Percentiles rank a stretch among this genome's conserved stretches.
Conservation (phyloP, 2,113 vertebrate species). For the Takifugu bimaculatus region DNA sequence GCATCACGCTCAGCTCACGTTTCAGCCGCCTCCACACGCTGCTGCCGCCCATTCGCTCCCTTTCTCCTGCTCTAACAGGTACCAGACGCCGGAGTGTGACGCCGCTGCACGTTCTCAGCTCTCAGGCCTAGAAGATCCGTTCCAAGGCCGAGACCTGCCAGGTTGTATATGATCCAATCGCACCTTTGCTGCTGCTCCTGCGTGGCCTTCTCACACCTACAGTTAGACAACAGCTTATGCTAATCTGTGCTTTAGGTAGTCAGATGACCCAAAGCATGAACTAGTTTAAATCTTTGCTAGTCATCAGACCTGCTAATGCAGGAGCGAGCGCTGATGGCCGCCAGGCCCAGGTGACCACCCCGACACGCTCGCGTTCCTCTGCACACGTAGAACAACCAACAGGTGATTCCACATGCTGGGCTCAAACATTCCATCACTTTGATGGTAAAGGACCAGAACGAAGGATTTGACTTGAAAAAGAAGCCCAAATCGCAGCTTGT, state of each 20-base stretch:
- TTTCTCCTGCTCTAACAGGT: slow-evolving; percentile 70
- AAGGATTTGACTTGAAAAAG: slow-evolving; percentile 4
- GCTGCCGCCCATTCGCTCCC: neutral
- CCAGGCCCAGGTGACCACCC: no score
- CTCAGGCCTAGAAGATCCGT: slow-evolving; percentile 84
- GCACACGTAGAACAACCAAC: no score
- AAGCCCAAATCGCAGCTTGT: neutral
- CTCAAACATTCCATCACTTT: neutral
- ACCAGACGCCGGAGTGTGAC: slow-evolving; percentile 92
- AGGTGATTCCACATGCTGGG: neutral
- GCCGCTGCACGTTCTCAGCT: slow-evolving; percentile 80
- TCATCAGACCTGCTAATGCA: no score
- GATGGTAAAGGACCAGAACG: neutral
- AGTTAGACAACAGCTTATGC: no score
- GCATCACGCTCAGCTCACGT: neutral
- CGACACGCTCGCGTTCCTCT: no score
- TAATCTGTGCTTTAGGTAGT: no score
- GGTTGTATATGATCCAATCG: slow-evolving; percentile 63
- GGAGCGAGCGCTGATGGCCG: no score
- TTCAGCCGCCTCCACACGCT: slow-evolving; percentile 1
- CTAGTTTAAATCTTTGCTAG: no score
- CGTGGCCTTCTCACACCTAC: neutral
- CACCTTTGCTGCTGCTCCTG: neutral
- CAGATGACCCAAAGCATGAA: no score
- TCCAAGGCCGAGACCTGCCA: slow-evolving; percentile 90